phyloP scores from a whole-genome alignment of 2,888 invertebrate species.

The Liopterus haemorrhoidalis region DNA sequence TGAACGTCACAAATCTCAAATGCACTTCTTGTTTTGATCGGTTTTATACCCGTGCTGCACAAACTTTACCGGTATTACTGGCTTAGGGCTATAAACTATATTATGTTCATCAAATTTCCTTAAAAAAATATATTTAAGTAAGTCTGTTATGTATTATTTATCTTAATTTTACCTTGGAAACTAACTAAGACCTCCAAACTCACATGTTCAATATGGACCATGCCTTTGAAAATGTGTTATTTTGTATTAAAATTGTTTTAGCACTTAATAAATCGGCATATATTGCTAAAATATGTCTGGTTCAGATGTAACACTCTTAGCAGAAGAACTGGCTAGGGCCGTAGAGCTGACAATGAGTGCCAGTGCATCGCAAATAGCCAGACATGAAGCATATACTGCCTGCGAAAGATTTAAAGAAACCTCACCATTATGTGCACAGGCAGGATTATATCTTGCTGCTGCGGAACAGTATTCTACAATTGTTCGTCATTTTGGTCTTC shows the following conservation, averaged over 20 bases:
- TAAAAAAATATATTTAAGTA: too few relatives aligned
- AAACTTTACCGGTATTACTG: conserved; percentile 18
- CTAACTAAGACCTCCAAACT: conserved; percentile 1
- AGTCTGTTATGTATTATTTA: conserved; percentile 12
- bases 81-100: too few relatives aligned
- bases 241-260: conserved; percentile 11
- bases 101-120: too few relatives aligned
- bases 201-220: conserved; percentile 24
- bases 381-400: conserved; percentile 76
- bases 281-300: conserved; percentile 44
- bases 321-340: conserved; percentile 72
- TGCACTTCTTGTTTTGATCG: conserved; percentile 24
- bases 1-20: too few relatives aligned
- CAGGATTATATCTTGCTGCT: conserved; percentile 73
- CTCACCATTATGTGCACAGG: conserved; percentile 82
- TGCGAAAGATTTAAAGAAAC: conserved; percentile 81
- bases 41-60: conserved; percentile 19
- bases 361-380: conserved; percentile 65
- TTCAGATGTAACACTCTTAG: conserved; percentile 61
- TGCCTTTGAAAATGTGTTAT: conserved; percentile 12
- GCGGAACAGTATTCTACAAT: conserved; percentile 68
- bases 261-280: conserved; percentile 11
- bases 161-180: too few relatives aligned
- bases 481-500: conserved; percentile 85
- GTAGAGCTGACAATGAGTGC: conserved; percentile 79